These are phyloP conservation scores for Tipula unca DNA, from an alignment of 2,888 invertebrate species.

Conservation along the genomic window DNA sequence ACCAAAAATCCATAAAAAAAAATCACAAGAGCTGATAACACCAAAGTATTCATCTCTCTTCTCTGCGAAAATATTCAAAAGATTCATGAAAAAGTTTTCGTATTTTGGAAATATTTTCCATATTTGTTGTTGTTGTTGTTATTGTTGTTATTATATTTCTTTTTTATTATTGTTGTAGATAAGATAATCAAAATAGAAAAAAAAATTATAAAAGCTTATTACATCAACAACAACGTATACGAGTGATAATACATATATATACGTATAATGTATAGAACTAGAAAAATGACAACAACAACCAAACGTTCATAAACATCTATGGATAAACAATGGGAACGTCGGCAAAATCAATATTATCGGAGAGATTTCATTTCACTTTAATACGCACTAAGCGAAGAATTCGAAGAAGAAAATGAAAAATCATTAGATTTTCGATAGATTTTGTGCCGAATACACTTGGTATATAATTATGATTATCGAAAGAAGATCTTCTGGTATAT, in stretches of 20 bases:
- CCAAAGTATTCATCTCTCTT: background rate
- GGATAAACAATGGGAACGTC: background rate
- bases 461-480: background rate
- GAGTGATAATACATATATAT: too few species aligned
- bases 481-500: background rate
- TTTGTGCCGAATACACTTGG: background rate
- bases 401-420: background rate
- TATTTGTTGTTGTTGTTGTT: background rate
- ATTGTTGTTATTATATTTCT: background rate
- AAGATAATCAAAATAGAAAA: background rate
- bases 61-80: background rate
- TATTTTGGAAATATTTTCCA: background rate
- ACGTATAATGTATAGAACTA: background rate
- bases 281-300: background rate
- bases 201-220: background rate
- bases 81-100: background rate
- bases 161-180: background rate
- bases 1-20: slow-evolving; percentile 1
- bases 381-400: background rate
- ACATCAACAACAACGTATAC: background rate
- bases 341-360: background rate
- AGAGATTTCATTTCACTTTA: background rate
- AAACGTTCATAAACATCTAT: background rate
- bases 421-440: background rate
- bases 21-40: background rate